Evolutionary conservation across 2,113 vertebrate species (phyloP).

Genomic region (Probosciger aterrimus): DNA sequence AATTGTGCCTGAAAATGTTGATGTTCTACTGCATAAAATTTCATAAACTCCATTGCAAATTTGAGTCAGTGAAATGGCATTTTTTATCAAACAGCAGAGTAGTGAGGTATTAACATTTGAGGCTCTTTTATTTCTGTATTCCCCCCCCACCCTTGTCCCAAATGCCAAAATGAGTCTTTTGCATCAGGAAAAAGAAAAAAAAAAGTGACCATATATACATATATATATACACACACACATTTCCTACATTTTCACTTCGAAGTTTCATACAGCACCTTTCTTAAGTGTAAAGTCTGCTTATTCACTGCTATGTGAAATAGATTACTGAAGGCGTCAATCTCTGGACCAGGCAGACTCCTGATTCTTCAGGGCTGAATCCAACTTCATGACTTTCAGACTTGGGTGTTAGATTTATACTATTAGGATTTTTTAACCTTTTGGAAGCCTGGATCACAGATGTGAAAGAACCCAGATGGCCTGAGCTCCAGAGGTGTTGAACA

Average conservation of each 20-base stretch:
- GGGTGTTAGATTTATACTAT: neutral
- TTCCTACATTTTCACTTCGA: neutral
- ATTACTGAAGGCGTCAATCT: neutral
- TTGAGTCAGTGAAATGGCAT: neutral
- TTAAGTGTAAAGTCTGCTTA: neutral
- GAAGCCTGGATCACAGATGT: neutral
- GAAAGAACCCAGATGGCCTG: neutral
- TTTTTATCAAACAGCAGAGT: neutral
- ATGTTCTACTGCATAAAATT: neutral
- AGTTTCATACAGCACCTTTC: neutral
- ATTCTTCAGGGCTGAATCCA: neutral
- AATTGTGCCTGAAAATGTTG: conserved; percentile 9
- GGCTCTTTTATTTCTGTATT: neutral
- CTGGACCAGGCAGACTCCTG: neutral
- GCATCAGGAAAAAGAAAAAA: neutral
- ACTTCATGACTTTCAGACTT: neutral
- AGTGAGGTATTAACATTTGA: neutral
- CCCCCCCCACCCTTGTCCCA: neutral
- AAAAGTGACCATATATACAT: neutral
- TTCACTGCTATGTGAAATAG: neutral
- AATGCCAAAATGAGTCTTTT: neutral
- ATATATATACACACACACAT: neutral
- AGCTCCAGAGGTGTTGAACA: neutral
- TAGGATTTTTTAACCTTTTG: neutral
- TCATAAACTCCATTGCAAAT: conserved; percentile 5